Base-by-base conservation (phyloP, 2,888 invertebrate species). In the Flexamia atlantica region DNA sequence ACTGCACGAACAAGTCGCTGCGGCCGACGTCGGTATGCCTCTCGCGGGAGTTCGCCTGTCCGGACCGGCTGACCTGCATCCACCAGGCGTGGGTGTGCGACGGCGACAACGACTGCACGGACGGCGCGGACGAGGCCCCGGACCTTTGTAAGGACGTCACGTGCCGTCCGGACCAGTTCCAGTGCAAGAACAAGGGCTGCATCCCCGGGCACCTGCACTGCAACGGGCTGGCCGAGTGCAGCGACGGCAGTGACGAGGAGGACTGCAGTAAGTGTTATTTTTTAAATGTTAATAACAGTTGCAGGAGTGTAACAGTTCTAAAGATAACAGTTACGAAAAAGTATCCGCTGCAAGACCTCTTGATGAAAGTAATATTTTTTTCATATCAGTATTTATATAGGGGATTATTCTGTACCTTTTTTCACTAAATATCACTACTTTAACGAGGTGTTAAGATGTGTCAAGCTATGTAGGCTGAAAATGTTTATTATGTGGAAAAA, bases 141-240 rank as follows among this genome's bases (percentile, higher is more conserved):
- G 92, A 92, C 72, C 89, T 88, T 81, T 89, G 92, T 72, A 93
- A 92, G 70, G 95, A 95, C 88, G 91, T 95, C 87, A 96, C 95
- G 32, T 98, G 98, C 90, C 92, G 96, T 70, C 91, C 94, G 0
- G 97, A 97, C 91, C 97, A 97, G 90, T 98, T 97, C 90, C 95
- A 96, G 89, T 98, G 98, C 90, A 93, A 92, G 76, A 88, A 89
- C 84, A 95, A 96, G 91, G 93, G 93, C 85, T 97, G 97, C 88
- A 96, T 97, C 85, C 93, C 95, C 40, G 96, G 96, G 0, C 94
- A 95, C 87, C 91, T 97, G 86, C 94, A 94, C 87, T 98, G 98
- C 90, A 95, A 97, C 86, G 97, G 97, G 0, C 92, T 94, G 76
- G 90, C 92, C 28, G 97, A 98, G 88, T 98, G 98, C 88, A 90